Percentiles rank a stretch among this genome's conserved stretches.
These are phyloP conservation scores for Caenorhabditis panamensis DNA, from an alignment of 2,888 invertebrate genomes.

Conservation along the genomic window DNA sequence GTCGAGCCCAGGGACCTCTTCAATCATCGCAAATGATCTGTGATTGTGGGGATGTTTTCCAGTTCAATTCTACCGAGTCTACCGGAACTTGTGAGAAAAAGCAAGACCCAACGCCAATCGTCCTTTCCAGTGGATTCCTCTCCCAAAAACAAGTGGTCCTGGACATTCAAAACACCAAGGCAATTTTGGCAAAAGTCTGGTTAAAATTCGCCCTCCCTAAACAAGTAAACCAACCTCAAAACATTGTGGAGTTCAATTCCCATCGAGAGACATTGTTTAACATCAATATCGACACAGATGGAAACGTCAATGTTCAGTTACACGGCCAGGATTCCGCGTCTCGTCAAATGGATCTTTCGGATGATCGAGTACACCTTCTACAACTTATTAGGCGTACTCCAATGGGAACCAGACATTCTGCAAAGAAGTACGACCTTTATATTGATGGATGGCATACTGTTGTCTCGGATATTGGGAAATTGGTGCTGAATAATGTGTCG, in stretches of 20 bases:
- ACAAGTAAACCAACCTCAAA: conserved; percentile 46
- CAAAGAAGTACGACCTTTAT: conserved; percentile 65
- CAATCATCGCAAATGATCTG: conserved; percentile 51
- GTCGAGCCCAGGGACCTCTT: conserved; percentile 50
- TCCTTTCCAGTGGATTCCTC: conserved; percentile 61
- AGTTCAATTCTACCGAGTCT: conserved; percentile 56
- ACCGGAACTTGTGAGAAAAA: conserved; percentile 54
- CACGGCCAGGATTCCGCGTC: conserved; percentile 59
- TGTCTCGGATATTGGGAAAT: conserved; percentile 63
- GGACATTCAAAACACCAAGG: conserved; percentile 62
- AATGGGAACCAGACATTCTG: conserved; percentile 65
- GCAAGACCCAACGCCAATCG: conserved; percentile 51
- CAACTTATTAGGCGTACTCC: conserved; percentile 63
- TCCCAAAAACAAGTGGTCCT: conserved; percentile 56
- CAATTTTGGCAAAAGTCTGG: conserved; percentile 65
- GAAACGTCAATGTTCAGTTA: conserved; percentile 57
- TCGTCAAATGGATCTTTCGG: conserved; percentile 49
- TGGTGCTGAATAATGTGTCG: conserved; percentile 64
- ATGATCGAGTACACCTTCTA: conserved; percentile 67
- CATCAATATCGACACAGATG: conserved; percentile 58
- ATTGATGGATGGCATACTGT: conserved; percentile 65
- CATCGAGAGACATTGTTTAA: conserved; percentile 68
- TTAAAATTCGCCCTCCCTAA: conserved; percentile 64
- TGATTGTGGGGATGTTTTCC: conserved; percentile 65
- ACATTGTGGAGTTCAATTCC: conserved; percentile 66